Percentiles rank a stretch among this genome's conserved stretches.
phyloP scores from a whole-genome alignment of 2,888 invertebrate genomes.

The Rhogogaster chlorosoma region DNA sequence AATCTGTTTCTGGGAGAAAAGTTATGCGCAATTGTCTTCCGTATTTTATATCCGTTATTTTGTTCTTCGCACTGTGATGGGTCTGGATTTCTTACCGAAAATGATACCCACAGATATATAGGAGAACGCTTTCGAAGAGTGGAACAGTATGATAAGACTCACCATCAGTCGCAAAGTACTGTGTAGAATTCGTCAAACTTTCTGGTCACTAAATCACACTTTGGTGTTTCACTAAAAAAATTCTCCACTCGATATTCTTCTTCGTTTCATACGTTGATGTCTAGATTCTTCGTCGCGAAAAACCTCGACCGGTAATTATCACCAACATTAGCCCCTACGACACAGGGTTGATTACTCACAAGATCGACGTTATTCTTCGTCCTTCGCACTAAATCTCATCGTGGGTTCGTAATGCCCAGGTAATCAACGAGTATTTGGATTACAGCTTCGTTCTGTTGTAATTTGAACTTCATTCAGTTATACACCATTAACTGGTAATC shows the following conservation, averaged over 20 bases:
- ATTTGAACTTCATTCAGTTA: slow-evolving; percentile 18
- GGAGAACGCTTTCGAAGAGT: neutral
- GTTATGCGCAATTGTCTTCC: neutral
- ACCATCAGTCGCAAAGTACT: neutral
- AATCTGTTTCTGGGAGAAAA: neutral
- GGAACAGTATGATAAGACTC: neutral
- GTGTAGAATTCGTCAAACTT: neutral
- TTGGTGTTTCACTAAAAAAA: slow-evolving; percentile 2
- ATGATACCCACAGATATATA: neutral
- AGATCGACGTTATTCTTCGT: neutral
- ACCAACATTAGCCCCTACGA: neutral
- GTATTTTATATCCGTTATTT: neutral
- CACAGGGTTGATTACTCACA: slow-evolving; percentile 11
- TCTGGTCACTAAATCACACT: slow-evolving; percentile 32
- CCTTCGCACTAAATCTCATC: neutral
- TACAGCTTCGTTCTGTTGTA: neutral
- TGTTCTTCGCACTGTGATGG: neutral
- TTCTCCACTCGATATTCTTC: neutral
- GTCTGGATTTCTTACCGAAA: neutral
- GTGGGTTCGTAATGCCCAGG: neutral
- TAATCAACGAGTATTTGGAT: neutral
- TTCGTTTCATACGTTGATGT: neutral
- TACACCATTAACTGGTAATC: slow-evolving; percentile 9
- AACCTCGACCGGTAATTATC: neutral
- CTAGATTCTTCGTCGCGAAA: neutral